A percentile compares a stretch with the other conserved stretches of the same genome.
phyloP scores from a whole-genome alignment of 2,797 vertebrate species.

The Lepidocolaptes lacrymiger region DNA sequence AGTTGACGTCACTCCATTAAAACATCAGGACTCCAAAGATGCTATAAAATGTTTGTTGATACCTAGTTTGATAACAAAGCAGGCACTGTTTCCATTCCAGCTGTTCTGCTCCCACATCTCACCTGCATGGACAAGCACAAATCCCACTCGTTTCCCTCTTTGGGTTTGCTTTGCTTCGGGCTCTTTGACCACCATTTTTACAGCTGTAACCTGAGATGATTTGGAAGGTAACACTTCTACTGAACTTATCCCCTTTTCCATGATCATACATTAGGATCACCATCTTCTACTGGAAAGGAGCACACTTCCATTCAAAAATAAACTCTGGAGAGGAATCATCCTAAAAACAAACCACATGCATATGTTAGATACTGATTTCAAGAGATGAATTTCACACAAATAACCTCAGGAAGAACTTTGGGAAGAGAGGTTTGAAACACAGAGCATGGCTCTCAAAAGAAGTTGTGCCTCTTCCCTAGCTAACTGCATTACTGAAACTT shows the following conservation, averaged over 20 bases:
- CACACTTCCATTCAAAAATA: conserved; percentile 72
- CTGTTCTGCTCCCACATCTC: conserved; percentile 30
- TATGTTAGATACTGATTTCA: not conserved
- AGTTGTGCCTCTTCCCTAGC: not conserved
- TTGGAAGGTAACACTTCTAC: conserved; percentile 86
- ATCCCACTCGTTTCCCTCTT: conserved; percentile 86
- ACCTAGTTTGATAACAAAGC: not conserved
- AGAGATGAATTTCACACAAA: not conserved
- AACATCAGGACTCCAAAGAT: not conserved
- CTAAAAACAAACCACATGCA: conserved; percentile 67
- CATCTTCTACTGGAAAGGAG: conserved; percentile 75
- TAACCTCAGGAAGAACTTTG: not conserved
- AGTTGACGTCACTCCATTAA: not conserved
- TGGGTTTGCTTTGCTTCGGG: conserved; percentile 78
- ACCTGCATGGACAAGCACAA: conserved; percentile 99
- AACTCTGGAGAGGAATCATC: conserved; percentile 55
- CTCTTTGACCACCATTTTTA: conserved; percentile 80
- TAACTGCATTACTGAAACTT: not conserved
- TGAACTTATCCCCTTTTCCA: conserved; percentile 89
- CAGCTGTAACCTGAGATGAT: conserved; percentile 77
- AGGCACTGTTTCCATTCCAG: not conserved
- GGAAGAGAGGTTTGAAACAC: not conserved
- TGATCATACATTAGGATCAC: conserved; percentile 83
- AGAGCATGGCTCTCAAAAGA: not conserved
- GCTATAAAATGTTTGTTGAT: not conserved